phyloP scores from a whole-genome alignment of 2,113 vertebrate species.

The Ascaphus truei region DNA sequence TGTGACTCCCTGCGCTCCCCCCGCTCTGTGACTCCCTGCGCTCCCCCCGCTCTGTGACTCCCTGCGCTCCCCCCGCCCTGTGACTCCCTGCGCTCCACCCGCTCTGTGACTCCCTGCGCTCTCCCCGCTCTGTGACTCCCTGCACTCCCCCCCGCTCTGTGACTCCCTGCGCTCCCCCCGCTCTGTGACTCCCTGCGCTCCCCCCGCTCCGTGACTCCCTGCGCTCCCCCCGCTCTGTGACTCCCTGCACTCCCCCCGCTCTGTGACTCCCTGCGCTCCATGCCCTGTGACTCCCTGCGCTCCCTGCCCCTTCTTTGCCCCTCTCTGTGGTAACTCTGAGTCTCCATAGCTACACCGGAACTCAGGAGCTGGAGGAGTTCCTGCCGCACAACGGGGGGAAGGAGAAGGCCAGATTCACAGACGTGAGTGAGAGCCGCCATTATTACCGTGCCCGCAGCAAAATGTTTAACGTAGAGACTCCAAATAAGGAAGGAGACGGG shows the following conservation, averaged over 20 bases:
- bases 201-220: not conserved
- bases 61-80: not conserved
- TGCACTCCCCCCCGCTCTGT: not conserved
- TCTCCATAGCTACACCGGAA: slow-evolving; percentile 1
- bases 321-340: not conserved
- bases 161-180: not conserved
- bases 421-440: not conserved
- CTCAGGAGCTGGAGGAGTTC: slow-evolving; percentile 24
- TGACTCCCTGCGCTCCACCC: not conserved
- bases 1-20: not conserved
- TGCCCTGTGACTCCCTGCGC: not conserved
- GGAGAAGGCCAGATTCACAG: slow-evolving; percentile 19
- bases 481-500: too few species aligned
- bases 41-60: not conserved
- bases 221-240: not conserved
- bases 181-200: not conserved
- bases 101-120: not conserved
- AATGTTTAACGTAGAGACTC: too few species aligned
- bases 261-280: not conserved
- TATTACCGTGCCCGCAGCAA: not conserved
- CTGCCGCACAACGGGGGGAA: slow-evolving; percentile 4
- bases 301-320: not conserved
- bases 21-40: not conserved
- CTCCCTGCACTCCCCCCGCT: not conserved
- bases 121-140: not conserved